These are phyloP conservation scores for Montipora cactus DNA, from an alignment of 64 coral and sea anemone genomes.

Conservation along the genomic window DNA sequence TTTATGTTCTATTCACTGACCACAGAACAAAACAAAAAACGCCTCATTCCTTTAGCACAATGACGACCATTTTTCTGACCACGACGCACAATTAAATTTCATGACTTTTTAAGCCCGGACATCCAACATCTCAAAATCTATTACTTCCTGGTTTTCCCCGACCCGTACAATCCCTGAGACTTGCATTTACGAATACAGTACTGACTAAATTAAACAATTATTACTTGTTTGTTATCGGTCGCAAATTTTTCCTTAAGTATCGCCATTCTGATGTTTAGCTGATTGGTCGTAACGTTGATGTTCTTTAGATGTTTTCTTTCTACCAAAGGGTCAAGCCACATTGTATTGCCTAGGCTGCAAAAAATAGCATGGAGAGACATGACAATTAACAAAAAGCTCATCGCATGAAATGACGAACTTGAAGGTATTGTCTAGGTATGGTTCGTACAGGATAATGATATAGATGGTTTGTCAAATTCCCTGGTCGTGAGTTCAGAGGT, in stretches of 20 bases:
- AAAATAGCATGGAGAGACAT: neutral
- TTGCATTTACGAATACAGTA: too few species aligned
- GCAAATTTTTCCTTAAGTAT: constrained; percentile 79
- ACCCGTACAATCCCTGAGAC: too few species aligned
- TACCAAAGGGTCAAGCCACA: constrained; percentile 95
- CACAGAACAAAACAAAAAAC: too few species aligned
- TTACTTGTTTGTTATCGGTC: constrained; percentile 85
- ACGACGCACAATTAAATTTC: too few species aligned
- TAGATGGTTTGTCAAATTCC: neutral
- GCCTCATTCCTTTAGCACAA: too few species aligned
- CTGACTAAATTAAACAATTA: neutral
- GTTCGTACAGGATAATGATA: neutral
- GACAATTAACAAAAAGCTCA: neutral
- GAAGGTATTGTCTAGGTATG: too few species aligned
- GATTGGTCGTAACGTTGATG: constrained; percentile 97
- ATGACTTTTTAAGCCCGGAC: too few species aligned
- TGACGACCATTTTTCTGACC: too few species aligned
- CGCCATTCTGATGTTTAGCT: constrained; percentile 81
- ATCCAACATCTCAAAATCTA: too few species aligned
- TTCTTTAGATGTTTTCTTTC: constrained; percentile 75
- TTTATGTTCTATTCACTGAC: too few species aligned
- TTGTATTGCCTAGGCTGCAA: constrained; percentile 84
- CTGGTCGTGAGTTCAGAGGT: too few species aligned
- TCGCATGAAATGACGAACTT: neutral
- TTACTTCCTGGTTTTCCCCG: too few species aligned